phyloP scores from a whole-genome alignment of 2,797 vertebrate species.

The Pogoniulus pusillus region DNA sequence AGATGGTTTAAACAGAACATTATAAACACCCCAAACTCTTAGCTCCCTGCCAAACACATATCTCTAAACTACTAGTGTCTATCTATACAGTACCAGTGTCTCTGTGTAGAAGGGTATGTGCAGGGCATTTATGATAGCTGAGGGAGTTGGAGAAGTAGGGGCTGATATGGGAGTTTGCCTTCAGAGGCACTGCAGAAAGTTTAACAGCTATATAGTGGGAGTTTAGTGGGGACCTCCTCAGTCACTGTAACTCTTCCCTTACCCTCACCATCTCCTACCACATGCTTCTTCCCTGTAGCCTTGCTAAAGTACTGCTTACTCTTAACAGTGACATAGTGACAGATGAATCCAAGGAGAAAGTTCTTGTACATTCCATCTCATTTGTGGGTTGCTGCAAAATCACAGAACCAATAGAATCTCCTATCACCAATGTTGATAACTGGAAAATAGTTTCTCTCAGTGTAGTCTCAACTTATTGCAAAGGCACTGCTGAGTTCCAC shows the following conservation, averaged over 20 bases:
- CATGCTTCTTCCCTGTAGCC: background rate
- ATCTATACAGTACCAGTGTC: background rate
- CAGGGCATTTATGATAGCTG: background rate
- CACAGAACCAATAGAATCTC: background rate
- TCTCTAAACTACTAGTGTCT: background rate
- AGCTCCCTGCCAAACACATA: background rate
- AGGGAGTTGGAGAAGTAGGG: background rate
- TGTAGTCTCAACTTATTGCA: background rate
- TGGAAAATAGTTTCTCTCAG: background rate
- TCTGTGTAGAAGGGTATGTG: background rate
- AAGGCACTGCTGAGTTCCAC: background rate
- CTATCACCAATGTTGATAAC: background rate
- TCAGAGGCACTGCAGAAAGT: background rate
- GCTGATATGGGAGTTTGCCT: background rate
- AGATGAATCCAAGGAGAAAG: background rate
- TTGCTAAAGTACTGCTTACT: background rate
- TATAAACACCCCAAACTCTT: background rate
- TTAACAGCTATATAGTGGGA: background rate
- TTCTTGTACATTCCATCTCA: background rate
- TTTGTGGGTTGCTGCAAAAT: background rate
- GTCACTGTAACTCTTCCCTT: no score
- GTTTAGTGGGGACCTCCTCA: background rate
- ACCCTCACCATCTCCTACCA: background rate
- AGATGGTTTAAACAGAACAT: background rate
- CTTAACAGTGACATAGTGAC: background rate